A percentile compares a stretch with the other conserved stretches of the same genome.
Evolutionary conservation across 2,797 vertebrate species (phyloP).

Genomic region (Diplodus puntazzo): DNA sequence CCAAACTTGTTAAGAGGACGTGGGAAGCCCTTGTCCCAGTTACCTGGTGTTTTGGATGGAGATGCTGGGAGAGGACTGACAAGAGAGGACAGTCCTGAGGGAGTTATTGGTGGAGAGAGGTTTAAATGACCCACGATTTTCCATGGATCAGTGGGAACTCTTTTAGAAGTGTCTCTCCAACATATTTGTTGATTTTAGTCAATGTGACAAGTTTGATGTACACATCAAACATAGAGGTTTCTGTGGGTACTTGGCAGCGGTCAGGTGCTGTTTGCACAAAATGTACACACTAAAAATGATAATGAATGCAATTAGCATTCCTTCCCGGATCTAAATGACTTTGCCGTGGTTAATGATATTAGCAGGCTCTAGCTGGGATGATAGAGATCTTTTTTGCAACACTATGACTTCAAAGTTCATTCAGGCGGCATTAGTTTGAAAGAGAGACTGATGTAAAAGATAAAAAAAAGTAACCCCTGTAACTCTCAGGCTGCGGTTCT

Average conservation of each 20-base stretch:
- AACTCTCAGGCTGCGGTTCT: too few relatives aligned
- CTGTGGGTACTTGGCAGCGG: not conserved
- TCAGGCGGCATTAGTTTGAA: too few relatives aligned
- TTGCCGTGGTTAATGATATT: too few relatives aligned
- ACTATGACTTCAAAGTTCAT: too few relatives aligned
- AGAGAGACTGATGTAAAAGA: too few relatives aligned
- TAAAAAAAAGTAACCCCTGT: too few relatives aligned
- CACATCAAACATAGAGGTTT: not conserved
- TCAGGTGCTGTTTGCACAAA: not conserved
- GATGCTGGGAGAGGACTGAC: not conserved
- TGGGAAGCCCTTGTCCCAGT: not conserved
- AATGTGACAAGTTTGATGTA: not conserved
- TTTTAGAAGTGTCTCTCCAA: not conserved
- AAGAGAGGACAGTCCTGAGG: not conserved
- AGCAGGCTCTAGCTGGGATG: too few relatives aligned
- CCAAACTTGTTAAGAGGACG: not conserved
- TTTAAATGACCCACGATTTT: not conserved
- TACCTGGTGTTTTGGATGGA: not conserved
- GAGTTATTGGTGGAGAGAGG: not conserved
- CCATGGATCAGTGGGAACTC: not conserved
- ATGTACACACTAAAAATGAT: too few relatives aligned
- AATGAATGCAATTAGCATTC: too few relatives aligned
- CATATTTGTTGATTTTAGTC: not conserved
- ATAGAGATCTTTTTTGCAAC: too few relatives aligned
- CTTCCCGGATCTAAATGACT: too few relatives aligned